Conservation (phyloP, 2,797 vertebrate species). For the Lepus townsendii region DNA sequence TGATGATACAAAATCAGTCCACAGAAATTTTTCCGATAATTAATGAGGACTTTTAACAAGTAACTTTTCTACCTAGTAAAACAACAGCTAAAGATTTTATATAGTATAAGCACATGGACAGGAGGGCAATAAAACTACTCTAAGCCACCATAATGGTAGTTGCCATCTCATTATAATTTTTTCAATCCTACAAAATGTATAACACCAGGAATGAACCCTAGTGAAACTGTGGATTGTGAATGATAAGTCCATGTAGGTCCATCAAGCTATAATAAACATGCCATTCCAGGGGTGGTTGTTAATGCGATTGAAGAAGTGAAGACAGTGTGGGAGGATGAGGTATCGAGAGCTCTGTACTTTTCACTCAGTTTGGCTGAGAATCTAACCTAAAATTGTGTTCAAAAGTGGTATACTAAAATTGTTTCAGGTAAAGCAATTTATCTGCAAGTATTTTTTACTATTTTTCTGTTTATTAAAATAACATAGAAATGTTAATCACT, state of each 20-base stretch:
- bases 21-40: background rate
- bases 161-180: background rate
- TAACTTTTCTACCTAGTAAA: slow-evolving; percentile 14
- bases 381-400: background rate
- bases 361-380: background rate
- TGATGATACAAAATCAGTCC: background rate
- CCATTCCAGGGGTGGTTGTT: background rate
- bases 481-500: background rate
- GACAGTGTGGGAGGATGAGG: too few relatives aligned
- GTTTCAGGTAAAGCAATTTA: background rate
- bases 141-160: too few relatives aligned
- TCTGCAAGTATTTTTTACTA: background rate
- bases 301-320: background rate
- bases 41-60: background rate
- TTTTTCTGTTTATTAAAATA: background rate
- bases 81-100: background rate
- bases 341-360: background rate
- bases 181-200: background rate
- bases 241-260: background rate
- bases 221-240: background rate
- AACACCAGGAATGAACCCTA: background rate
- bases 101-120: too few relatives aligned
- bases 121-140: background rate
- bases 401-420: background rate
- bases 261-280: background rate